These are phyloP conservation scores for Dreissena rostriformis DNA, from an alignment of 1,140 invertebrate genomes.

Conservation along the genomic window DNA sequence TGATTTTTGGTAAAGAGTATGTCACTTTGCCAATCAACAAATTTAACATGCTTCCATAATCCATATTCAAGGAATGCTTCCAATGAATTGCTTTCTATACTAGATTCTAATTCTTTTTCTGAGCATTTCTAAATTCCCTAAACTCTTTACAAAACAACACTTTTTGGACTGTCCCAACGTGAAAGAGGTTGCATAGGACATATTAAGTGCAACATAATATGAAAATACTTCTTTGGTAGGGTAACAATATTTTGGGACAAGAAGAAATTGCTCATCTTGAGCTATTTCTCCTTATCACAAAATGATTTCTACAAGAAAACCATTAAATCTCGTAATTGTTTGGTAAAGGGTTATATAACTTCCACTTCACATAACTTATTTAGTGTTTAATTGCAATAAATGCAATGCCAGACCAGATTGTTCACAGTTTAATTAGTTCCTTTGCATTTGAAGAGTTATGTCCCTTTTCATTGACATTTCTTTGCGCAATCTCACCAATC, in stretches of 20 bases:
- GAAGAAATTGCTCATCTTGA: background rate
- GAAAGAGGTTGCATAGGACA: no score
- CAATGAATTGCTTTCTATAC: no score
- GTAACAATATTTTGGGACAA: background rate
- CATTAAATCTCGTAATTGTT: background rate
- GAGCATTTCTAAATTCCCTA: no score
- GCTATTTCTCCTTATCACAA: background rate
- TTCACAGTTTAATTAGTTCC: background rate
- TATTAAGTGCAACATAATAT: no score
- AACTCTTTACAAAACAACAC: no score
- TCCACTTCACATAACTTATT: background rate
- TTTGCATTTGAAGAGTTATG: constrained; percentile 5
- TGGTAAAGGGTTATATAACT: background rate
- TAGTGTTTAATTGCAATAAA: background rate
- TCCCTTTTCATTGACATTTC: background rate
- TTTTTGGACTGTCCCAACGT: no score
- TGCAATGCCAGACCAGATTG: background rate
- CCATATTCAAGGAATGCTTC: no score
- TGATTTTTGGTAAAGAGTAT: no score
- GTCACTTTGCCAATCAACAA: no score
- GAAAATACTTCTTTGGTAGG: no score
- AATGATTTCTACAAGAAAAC: background rate
- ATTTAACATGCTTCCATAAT: no score
- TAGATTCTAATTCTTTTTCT: no score
- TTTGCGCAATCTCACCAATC: background rate